Evolutionary conservation across 2,113 vertebrate genomes (phyloP).

Genomic region (Zingel zingel): DNA sequence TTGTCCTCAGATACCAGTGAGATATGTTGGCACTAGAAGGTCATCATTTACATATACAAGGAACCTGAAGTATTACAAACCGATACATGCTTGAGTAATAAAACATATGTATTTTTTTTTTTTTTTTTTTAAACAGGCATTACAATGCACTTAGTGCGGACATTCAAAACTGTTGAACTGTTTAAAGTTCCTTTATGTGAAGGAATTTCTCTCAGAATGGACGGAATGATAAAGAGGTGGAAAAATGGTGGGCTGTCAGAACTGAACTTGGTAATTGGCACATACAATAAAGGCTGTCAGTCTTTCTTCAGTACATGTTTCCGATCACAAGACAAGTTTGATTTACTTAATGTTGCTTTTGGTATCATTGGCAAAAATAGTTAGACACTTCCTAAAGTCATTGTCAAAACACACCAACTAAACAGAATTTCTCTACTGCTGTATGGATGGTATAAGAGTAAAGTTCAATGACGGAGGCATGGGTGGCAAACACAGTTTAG

Average conservation of each 20-base stretch:
- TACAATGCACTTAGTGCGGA: constrained; percentile 87
- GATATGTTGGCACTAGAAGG: constrained; percentile 81
- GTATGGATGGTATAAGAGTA: constrained; percentile 53
- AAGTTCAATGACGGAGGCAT: constrained; percentile 66
- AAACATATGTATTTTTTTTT: constrained; percentile 75
- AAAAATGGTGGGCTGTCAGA: constrained; percentile 60
- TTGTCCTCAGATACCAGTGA: constrained; percentile 79
- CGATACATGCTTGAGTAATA: constrained; percentile 83
- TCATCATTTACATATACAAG: constrained; percentile 81
- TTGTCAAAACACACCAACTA: constrained; percentile 72
- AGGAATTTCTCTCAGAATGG: constrained; percentile 68
- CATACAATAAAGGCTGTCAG: constrained; percentile 76
- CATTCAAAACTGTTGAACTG: constrained; percentile 84
- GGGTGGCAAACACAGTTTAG: constrained; percentile 63
- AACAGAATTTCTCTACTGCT: constrained; percentile 62
- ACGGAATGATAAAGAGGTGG: constrained; percentile 61
- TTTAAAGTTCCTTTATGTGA: constrained; percentile 76
- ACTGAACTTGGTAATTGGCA: constrained; percentile 73
- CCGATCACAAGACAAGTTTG: constrained; percentile 47
- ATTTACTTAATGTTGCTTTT: constrained; percentile 73
- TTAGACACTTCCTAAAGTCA: constrained; percentile 78
- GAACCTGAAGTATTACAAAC: constrained; percentile 82
- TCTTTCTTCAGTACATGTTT: constrained; percentile 63
- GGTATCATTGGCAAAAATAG: constrained; percentile 74
- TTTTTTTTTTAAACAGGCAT: constrained; percentile 81